These are phyloP conservation scores for Spea hammondii DNA, from an alignment of 2,797 vertebrate genomes.

Conservation along the genomic window DNA sequence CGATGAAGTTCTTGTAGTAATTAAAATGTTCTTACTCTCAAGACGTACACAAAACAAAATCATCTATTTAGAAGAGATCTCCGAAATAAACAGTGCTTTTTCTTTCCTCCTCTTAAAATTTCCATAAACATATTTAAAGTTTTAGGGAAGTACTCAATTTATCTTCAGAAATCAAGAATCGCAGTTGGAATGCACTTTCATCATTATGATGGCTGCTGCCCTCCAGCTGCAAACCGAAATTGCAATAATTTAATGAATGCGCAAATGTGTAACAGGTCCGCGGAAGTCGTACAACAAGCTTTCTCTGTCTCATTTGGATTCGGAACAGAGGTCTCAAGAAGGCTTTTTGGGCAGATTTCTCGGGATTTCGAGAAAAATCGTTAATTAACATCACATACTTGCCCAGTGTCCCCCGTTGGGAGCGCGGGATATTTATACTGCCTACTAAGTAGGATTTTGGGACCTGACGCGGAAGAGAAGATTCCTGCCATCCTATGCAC, in stretches of 20 bases:
- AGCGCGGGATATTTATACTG: too few species aligned
- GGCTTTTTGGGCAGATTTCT: not conserved
- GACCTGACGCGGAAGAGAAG: too few species aligned
- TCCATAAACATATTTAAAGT: slow-evolving; percentile 37
- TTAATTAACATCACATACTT: not conserved
- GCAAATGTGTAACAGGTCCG: slow-evolving; percentile 1
- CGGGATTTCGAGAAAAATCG: not conserved
- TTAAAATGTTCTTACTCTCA: slow-evolving; percentile 32
- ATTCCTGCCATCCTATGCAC: too few species aligned
- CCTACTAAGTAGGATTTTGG: too few species aligned
- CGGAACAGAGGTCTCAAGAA: not conserved
- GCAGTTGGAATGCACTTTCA: slow-evolving; percentile 8
- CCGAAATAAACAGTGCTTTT: slow-evolving; percentile 38
- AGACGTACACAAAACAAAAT: slow-evolving; percentile 11
- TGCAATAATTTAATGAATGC: slow-evolving; percentile 6
- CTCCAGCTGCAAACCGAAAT: slow-evolving; percentile 1
- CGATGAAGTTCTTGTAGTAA: slow-evolving; percentile 21
- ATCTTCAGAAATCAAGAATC: slow-evolving; percentile 15
- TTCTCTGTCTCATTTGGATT: not conserved
- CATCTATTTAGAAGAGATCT: slow-evolving; percentile 10
- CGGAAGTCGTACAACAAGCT: not conserved
- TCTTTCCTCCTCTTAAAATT: not conserved
- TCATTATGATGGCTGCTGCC: not conserved
- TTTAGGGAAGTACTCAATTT: slow-evolving; percentile 18
- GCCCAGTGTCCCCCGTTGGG: too few species aligned